Evolutionary conservation across 2,113 vertebrate genomes (phyloP), one percentile per base, ranked within the genome.

Genomic region (Cariama cristata): DNA sequence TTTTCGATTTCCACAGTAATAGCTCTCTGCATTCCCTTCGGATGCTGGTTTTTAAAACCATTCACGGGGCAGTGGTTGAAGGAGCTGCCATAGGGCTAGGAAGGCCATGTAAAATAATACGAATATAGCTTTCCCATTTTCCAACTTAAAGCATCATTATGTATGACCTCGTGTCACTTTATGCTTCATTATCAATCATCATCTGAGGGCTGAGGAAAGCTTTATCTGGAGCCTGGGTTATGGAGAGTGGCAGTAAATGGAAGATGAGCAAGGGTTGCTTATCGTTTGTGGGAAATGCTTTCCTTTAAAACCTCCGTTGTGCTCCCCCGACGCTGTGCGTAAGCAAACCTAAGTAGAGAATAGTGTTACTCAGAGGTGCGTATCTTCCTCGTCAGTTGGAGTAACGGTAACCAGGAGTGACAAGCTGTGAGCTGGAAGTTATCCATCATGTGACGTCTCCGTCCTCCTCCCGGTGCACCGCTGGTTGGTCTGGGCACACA

Each of bases 381-480:
- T 35, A 22, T 88, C 94, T 68, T 38, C 59, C 86, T 94, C 49
- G 3, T 68, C 21, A 4, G 45, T 22, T 44, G 80, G 22, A 32
- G 0, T 22, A 67, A 58, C 5, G 72, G n/a, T 40, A 63, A 91
- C 27, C 63, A 69, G 86, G 32, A 91, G 67, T 44, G 88, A 18
- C 91, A 83, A 28, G 59, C 59, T 47, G 49, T 0, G n/a, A 30
- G 75, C 81, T 83, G 67, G 88, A 40, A 52, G 21, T 30, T 18
- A 30, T 18, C 86, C 67, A n/a, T 35, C 45, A 0, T 2, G 45
- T 26, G 83, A 32, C 79, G 66, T n/a, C 76, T 30, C 59, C 12
- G 3, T 40, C 45, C 85, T 59, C 28, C 71, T 56, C n/a, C 67
- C 40, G 0, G 1, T 5, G 53, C 75, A 1, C 40, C 0, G 1